A percentile compares a stretch with the other conserved stretches of the same genome.
phyloP scores from a whole-genome alignment of 2,888 invertebrate species.

The Apodemia zela region DNA sequence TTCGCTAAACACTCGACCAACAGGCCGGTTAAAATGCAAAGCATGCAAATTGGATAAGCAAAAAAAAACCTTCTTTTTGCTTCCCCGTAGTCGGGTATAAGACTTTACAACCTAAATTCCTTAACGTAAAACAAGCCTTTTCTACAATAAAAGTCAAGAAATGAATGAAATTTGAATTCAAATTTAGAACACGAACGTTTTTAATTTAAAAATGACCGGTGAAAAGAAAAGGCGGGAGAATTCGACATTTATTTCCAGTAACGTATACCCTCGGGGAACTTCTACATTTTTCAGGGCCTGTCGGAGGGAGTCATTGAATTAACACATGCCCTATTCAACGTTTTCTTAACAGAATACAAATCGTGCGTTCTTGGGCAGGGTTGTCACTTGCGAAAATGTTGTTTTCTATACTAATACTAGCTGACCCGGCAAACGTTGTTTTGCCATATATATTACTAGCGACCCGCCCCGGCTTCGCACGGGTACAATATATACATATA shows the following conservation, averaged over 20 bases:
- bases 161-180: slow-evolving; percentile 1
- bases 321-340: slow-evolving; percentile 13
- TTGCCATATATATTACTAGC: no score
- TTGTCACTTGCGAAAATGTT: neutral
- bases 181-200: slow-evolving; percentile 11
- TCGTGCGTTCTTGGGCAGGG: neutral
- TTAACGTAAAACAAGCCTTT: neutral
- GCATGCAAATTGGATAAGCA: no score
- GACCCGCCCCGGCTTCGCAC: no score
- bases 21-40: no score
- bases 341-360: slow-evolving; percentile 16
- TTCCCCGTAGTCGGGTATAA: no score
- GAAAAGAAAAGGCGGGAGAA: slow-evolving; percentile 1
- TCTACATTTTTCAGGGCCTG: slow-evolving; percentile 9
- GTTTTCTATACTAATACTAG: neutral
- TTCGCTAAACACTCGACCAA: no score
- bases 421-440: no score
- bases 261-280: slow-evolving; percentile 7
- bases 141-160: neutral
- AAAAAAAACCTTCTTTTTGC: no score
- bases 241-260: slow-evolving; percentile 4
- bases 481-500: no score
- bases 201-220: slow-evolving; percentile 11
- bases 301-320: slow-evolving; percentile 19
- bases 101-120: no score